Evolutionary conservation across 2,888 invertebrate genomes (phyloP).

Genomic region (Tineola bisselliella): DNA sequence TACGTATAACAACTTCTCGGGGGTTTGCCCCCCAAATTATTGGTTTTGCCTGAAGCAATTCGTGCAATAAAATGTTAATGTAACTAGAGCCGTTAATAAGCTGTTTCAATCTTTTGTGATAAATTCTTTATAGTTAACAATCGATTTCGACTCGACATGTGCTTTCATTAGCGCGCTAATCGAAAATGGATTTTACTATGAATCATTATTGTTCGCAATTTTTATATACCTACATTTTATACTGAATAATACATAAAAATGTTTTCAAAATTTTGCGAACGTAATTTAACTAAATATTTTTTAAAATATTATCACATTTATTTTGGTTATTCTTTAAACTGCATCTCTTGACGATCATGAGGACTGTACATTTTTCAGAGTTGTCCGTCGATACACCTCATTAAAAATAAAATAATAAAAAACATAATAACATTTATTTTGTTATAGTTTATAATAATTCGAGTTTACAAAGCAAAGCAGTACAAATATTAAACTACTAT

Average conservation of each 20-base stretch:
- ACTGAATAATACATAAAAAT: too few relatives aligned
- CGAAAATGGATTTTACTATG: conserved; percentile 27
- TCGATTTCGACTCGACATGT: conserved; percentile 6
- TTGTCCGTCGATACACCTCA: too few relatives aligned
- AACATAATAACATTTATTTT: too few relatives aligned
- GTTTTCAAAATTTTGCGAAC: too few relatives aligned
- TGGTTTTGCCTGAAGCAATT: conserved; percentile 54
- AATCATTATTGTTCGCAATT: neutral
- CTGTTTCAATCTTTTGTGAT: conserved; percentile 39
- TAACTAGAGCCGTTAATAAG: conserved; percentile 56
- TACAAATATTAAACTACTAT: neutral
- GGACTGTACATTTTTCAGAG: too few relatives aligned
- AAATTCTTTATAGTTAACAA: neutral
- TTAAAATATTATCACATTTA: too few relatives aligned
- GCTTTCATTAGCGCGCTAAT: conserved; percentile 18
- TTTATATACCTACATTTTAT: neutral
- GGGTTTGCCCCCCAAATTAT: conserved; percentile 52
- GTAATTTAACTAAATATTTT: too few relatives aligned
- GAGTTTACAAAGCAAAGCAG: too few relatives aligned
- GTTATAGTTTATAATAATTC: too few relatives aligned
- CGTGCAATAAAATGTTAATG: conserved; percentile 29
- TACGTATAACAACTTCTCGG: conserved; percentile 37
- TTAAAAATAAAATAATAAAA: too few relatives aligned
- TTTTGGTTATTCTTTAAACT: too few relatives aligned
- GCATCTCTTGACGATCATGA: too few relatives aligned